Base-by-base conservation (phyloP, 2,888 invertebrate genomes). In the Silvanus unidentatus region DNA sequence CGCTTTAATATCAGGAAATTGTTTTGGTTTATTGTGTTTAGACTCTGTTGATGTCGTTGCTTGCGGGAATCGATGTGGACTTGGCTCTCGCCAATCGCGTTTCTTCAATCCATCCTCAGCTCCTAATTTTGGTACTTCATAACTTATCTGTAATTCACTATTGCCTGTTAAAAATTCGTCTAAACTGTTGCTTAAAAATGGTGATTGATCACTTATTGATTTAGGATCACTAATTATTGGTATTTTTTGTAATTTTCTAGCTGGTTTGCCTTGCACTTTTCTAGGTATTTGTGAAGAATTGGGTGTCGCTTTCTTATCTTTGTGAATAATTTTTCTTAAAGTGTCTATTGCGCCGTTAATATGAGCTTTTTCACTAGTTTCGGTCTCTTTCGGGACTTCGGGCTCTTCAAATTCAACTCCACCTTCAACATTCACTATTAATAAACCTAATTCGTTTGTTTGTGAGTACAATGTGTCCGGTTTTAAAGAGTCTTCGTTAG, bases 141-240 rank as follows among this genome's bases (percentile, higher is more conserved):
- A 71, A 49, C 70, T 71, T n/a, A 71, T 67, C 48, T 73, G 69
- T 43, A 73, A 66, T 35, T 73, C 63, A n/a, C 73, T 62, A 53
- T 75, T 72, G 47, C 73, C 68, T 2, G 67, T 71, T 61, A 78
- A 65, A 53, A 74, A 77, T 4, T 74, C 72, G 42, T 78, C 76
- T n/a, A 77, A 60, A 1, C 67, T 62, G 39, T 75, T 71, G 49
- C 76, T 76, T 2, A 73, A 61, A 54, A 77, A 77, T 0, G 72
- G 75, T 0, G 73, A 68, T 42, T 62, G 63, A 34, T 37, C 37
- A 45, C 44, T 32, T n/a, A 22, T 22, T 3, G 22, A 22, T 3
- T 22, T 8, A 8, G 8, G 4, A 5, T 8, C 22, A 5, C 22
- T 22, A 5, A 5, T 8, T 5, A 5, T 22, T 22, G 22, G 4